These are phyloP conservation scores for Otus scops DNA, from an alignment of 2,797 vertebrate genomes.

Conservation along the genomic window DNA sequence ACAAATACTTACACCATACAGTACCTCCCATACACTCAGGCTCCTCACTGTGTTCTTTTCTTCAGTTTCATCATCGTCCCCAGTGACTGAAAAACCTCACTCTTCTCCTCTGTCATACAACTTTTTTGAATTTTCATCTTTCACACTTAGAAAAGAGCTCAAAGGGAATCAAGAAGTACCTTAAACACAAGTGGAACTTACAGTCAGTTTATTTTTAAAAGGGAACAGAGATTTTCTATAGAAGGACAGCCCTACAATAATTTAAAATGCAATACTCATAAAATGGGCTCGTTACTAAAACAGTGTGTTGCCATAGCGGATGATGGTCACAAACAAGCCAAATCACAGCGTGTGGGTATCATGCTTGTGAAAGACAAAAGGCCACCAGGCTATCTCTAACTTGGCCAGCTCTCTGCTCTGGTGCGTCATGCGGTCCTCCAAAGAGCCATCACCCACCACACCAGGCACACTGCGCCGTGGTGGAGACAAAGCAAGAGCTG, in stretches of 20 bases:
- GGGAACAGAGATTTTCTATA: background rate
- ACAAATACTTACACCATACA: background rate
- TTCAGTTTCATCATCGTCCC: background rate
- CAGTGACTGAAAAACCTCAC: background rate
- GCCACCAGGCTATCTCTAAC: background rate
- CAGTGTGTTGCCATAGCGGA: accelerated
- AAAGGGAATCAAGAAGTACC: slow-evolving; percentile 1
- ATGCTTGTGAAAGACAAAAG: background rate
- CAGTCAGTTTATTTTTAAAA: background rate
- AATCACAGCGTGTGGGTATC: background rate
- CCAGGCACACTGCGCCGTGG: accelerated
- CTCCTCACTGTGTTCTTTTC: background rate
- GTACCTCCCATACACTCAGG: background rate
- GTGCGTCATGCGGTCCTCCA: background rate
- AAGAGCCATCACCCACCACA: background rate
- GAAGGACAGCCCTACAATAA: background rate
- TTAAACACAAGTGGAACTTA: slow-evolving; percentile 4
- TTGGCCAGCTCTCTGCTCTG: background rate
- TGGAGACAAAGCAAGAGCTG: background rate
- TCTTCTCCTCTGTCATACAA: background rate
- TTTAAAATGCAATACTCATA: background rate
- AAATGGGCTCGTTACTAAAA: background rate
- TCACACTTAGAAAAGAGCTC: background rate
- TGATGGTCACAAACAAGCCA: background rate
- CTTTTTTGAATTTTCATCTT: background rate